Percentiles rank a stretch among this genome's conserved stretches.
Conservation (phyloP, 30 jellyfish, hydroid and myxozoan genomes). For the Calvadosia cruxmelitensis region DNA sequence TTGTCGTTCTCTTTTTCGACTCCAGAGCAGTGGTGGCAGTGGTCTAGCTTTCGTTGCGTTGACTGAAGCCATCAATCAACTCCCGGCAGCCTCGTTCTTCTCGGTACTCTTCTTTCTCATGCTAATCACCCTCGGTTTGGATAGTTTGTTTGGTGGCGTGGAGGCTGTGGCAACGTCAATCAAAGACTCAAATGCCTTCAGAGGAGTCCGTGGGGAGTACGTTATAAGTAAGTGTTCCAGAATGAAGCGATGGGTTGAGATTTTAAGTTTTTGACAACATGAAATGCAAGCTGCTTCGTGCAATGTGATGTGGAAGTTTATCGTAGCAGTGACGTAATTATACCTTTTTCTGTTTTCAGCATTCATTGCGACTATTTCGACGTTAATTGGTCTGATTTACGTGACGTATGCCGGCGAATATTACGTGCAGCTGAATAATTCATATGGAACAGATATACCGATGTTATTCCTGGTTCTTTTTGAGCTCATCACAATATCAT, state of each 20-base stretch:
- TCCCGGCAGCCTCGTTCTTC: slow-evolving; percentile 75
- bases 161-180: slow-evolving; percentile 71
- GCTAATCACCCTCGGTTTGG: slow-evolving; percentile 82
- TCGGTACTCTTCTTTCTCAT: slow-evolving; percentile 73
- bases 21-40: slow-evolving; percentile 75
- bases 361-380: slow-evolving; percentile 40
- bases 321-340: no score
- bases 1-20: no score
- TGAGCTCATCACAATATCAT: slow-evolving; percentile 36
- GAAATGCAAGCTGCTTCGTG: no score
- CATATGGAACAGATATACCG: slow-evolving; percentile 65
- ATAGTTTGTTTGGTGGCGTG: slow-evolving; percentile 65
- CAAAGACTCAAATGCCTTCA: slow-evolving; percentile 54
- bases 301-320: no score
- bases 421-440: slow-evolving; percentile 49
- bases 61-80: slow-evolving; percentile 77
- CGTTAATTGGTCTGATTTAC: slow-evolving; percentile 40
- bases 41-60: slow-evolving; percentile 86
- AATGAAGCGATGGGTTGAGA: no score
- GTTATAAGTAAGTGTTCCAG: slow-evolving; percentile 50
- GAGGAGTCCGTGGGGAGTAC: slow-evolving; percentile 37
- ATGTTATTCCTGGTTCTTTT: slow-evolving; percentile 44
- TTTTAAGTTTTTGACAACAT: no score
- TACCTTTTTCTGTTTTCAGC: no score
- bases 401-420: slow-evolving; percentile 69